Conservation (phyloP, 2,888 invertebrate genomes). For the Erebia aethiops region DNA sequence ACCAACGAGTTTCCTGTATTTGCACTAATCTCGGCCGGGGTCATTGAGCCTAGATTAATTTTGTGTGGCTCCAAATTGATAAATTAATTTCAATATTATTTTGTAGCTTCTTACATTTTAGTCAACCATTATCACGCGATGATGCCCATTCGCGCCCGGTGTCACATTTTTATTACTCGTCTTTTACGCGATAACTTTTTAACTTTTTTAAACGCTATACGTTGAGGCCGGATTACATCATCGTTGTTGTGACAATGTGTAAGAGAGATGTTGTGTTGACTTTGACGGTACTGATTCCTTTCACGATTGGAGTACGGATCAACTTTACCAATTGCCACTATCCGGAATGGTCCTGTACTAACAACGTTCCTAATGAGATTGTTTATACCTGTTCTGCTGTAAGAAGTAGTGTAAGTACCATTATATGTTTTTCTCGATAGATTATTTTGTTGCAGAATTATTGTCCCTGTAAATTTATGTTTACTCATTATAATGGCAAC, state of each 20-base stretch:
- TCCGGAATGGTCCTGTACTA: slow-evolving; percentile 72
- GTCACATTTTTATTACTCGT: slow-evolving; percentile 57
- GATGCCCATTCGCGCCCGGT: slow-evolving; percentile 54
- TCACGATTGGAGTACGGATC: slow-evolving; percentile 58
- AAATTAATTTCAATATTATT: slow-evolving; percentile 49
- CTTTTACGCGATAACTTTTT: slow-evolving; percentile 48
- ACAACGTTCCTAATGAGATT: slow-evolving; percentile 61
- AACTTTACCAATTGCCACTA: slow-evolving; percentile 71
- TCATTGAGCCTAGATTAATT: slow-evolving; percentile 41
- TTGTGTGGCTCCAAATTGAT: slow-evolving; percentile 46
- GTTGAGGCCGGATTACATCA: slow-evolving; percentile 25
- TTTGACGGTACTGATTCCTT: slow-evolving; percentile 45
- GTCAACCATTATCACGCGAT: slow-evolving; percentile 62
- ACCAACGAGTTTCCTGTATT: slow-evolving; percentile 8
- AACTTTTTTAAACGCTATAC: slow-evolving; percentile 46
- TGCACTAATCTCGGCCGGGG: slow-evolving; percentile 27
- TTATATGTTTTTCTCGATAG: neutral
- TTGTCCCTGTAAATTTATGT: no score
- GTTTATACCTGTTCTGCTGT: slow-evolving; percentile 62
- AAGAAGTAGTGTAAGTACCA: slow-evolving; percentile 64
- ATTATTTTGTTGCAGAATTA: neutral
- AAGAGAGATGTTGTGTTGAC: slow-evolving; percentile 44
- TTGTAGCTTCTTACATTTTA: slow-evolving; percentile 49
- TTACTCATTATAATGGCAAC: no score
- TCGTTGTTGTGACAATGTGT: slow-evolving; percentile 47